A percentile compares a stretch with the other conserved stretches of the same genome.
These are phyloP conservation scores for Oenanthe oenanthe DNA, from an alignment of 2,113 vertebrate genomes.

Conservation along the genomic window DNA sequence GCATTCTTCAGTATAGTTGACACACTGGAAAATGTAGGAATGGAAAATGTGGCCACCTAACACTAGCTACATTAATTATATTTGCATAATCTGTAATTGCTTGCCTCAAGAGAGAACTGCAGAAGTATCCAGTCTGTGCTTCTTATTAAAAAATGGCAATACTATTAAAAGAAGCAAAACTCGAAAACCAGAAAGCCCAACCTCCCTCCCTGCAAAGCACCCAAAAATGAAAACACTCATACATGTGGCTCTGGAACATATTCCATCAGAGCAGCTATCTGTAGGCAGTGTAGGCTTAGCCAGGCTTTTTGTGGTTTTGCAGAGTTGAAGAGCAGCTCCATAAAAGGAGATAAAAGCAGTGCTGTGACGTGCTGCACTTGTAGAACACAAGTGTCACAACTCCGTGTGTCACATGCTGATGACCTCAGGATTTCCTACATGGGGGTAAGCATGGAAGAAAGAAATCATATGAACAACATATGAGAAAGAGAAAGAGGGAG, in stretches of 20 bases:
- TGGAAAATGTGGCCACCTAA: not conserved
- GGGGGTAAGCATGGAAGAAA: not conserved
- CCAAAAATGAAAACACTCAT: not conserved
- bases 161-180: not conserved
- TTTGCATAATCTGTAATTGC: not conserved
- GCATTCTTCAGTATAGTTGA: not conserved
- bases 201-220: not conserved
- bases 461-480: not conserved
- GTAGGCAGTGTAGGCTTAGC: not conserved
- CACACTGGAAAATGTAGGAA: not conserved
- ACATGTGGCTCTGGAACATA: not conserved
- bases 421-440: not conserved
- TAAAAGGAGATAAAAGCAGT: conserved; percentile 6
- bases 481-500: not conserved
- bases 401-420: not conserved
- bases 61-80: not conserved
- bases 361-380: not conserved
- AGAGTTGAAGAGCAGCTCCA: not conserved
- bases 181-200: not conserved
- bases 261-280: not conserved
- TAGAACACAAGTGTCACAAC: not conserved
- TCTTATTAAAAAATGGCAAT: not conserved
- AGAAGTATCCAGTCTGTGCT: not conserved
- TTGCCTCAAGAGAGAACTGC: not conserved
- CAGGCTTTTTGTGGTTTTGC: not conserved